Evolutionary conservation across 2,797 vertebrate genomes (phyloP).

Genomic region (Liasis olivaceus): DNA sequence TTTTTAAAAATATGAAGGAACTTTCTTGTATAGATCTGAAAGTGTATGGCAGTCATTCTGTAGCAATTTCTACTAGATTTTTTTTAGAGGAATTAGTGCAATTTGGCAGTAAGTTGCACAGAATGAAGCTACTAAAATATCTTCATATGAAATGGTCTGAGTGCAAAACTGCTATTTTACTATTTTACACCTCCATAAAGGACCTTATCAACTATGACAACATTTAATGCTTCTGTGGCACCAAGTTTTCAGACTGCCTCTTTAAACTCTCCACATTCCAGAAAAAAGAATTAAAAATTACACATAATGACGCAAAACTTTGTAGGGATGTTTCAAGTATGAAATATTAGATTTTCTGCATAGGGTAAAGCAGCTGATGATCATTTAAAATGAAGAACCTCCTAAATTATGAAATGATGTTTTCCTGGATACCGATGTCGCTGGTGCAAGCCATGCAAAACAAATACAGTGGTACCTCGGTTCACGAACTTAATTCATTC

Average conservation of each 20-base stretch:
- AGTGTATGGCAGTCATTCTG: conserved; percentile 32
- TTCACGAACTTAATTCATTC: too few species aligned
- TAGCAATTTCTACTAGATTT: conserved; percentile 26
- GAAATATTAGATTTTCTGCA: not conserved
- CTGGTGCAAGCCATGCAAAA: conserved; percentile 1
- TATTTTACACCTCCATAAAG: not conserved
- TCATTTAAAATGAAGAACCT: conserved; percentile 15
- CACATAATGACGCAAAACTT: conserved; percentile 8
- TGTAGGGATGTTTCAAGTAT: conserved; percentile 23
- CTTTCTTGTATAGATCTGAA: conserved; percentile 44
- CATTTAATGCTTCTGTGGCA: conserved; percentile 18
- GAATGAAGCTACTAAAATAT: not conserved
- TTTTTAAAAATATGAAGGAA: conserved; percentile 54
- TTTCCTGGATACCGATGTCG: not conserved
- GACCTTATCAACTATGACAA: conserved; percentile 34
- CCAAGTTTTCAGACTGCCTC: conserved; percentile 10
- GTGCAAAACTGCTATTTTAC: conserved; percentile 15
- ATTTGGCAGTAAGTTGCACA: conserved; percentile 13
- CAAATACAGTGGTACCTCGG: not conserved
- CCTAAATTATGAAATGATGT: not conserved
- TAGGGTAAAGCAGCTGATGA: conserved; percentile 51
- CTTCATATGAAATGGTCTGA: not conserved
- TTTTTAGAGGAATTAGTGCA: conserved; percentile 32
- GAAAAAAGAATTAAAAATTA: conserved; percentile 5
- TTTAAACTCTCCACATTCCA: conserved; percentile 41